phyloP scores from a whole-genome alignment of 2,888 invertebrate genomes.

The Caenorhabditis virilis region DNA sequence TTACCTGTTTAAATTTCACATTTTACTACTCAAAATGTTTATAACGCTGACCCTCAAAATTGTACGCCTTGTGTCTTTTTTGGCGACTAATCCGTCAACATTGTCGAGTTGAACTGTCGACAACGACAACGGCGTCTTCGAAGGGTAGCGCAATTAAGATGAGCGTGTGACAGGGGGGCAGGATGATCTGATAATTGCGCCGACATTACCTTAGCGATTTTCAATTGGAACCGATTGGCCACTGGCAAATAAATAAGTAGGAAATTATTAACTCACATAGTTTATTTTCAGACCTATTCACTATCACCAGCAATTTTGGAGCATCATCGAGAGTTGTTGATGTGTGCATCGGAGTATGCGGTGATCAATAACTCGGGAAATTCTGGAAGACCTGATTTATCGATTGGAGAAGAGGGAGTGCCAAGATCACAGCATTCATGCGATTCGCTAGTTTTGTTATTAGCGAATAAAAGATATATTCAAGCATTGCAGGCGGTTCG shows the following conservation, averaged over 20 bases:
- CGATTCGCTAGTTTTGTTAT: conserved; percentile 60
- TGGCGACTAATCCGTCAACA: conserved; percentile 37
- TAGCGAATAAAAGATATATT: conserved; percentile 64
- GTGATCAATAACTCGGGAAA: conserved; percentile 14
- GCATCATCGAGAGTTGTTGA: conserved; percentile 67
- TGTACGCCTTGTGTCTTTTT: too few relatives aligned
- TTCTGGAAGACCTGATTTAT: conserved; percentile 5
- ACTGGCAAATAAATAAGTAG: conserved; percentile 13
- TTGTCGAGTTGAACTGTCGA: conserved; percentile 19
- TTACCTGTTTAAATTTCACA: too few relatives aligned
- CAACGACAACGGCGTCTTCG: background rate
- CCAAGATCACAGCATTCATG: conserved; percentile 38
- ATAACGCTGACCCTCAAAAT: too few relatives aligned
- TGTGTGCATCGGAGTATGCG: conserved; percentile 50
- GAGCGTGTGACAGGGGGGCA: conserved; percentile 31
- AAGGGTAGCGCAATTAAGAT: conserved; percentile 29
- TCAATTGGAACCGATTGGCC: too few relatives aligned
- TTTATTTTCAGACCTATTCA: conserved; percentile 59
- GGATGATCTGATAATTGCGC: conserved; percentile 41
- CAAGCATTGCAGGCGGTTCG: conserved; percentile 59
- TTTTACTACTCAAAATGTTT: too few relatives aligned
- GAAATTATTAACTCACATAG: background rate
- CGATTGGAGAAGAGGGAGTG: background rate
- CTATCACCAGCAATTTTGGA: conserved; percentile 65
- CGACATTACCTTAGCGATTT: too few relatives aligned